Percentiles rank a stretch among this genome's conserved stretches.
These are phyloP conservation scores for Tamias sibiricus DNA, from an alignment of 2,113 vertebrate species.

Conservation along the genomic window DNA sequence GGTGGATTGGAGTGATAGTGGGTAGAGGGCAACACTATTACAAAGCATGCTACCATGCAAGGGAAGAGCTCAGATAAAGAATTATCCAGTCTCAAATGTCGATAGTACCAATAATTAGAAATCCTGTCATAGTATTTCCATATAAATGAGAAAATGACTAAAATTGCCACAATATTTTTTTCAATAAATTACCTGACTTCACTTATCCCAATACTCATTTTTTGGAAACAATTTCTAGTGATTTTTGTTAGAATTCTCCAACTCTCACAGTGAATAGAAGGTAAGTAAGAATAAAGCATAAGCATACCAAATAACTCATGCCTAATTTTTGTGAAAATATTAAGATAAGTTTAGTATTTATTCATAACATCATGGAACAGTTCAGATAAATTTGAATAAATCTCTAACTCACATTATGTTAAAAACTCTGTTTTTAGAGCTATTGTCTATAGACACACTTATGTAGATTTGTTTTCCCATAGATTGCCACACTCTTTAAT, in stretches of 20 bases:
- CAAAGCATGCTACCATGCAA: fast-evolving
- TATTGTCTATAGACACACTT: not conserved
- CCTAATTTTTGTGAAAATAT: not conserved
- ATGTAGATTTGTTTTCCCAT: not conserved
- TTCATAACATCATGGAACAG: not conserved
- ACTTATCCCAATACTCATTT: not conserved
- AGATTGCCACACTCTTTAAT: not conserved
- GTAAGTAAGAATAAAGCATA: not conserved
- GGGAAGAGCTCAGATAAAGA: not conserved
- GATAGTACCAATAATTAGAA: not conserved
- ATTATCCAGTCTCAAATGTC: not conserved
- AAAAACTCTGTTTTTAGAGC: not conserved
- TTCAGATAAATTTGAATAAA: not conserved
- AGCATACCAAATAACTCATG: not conserved
- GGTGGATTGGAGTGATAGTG: not conserved
- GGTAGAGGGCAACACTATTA: not conserved
- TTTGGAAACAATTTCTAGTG: not conserved
- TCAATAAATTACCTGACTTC: not conserved
- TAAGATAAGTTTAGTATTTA: not conserved
- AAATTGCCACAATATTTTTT: not conserved
- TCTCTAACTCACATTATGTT: not conserved
- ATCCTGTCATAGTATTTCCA: not conserved
- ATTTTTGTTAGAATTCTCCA: not conserved
- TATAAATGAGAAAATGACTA: not conserved
- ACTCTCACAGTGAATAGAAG: too few species aligned